Conservation (phyloP, 2,113 vertebrate genomes). For the Cisticola juncidis region DNA sequence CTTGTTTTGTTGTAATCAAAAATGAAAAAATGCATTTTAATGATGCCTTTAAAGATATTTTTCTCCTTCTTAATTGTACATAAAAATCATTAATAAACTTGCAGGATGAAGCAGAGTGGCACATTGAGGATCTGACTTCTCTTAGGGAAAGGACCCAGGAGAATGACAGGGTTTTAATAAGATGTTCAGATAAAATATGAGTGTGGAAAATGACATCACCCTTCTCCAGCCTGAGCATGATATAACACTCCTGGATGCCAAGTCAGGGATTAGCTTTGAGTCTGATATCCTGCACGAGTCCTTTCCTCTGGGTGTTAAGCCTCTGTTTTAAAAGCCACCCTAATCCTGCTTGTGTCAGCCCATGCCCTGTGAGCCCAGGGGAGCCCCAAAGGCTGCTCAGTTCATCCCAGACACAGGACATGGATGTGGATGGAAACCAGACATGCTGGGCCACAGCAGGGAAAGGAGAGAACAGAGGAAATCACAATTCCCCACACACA, state of each 20-base stretch:
- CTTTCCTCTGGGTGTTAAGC: slow-evolving; percentile 44
- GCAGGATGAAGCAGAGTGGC: not conserved
- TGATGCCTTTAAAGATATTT: not conserved
- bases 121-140: rapidly evolving
- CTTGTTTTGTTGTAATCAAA: not conserved
- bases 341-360: not conserved
- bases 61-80: not conserved
- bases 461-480: not conserved
- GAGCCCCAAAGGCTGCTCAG: not conserved
- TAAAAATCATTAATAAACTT: not conserved
- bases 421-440: not conserved
- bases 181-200: slow-evolving; percentile 27
- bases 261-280: slow-evolving; percentile 33
- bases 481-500: not conserved
- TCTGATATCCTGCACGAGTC: slow-evolving; percentile 25
- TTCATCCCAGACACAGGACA: not conserved
- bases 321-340: not conserved
- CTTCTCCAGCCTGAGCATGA: not conserved
- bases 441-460: not conserved
- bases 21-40: not conserved
- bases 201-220: slow-evolving; percentile 58
- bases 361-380: not conserved
- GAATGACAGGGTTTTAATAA: not conserved
- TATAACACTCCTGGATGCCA: slow-evolving; percentile 32
- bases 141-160: not conserved